Evolutionary conservation across 2,797 vertebrate species (phyloP), one percentile per base, ranked within the genome.

Genomic region (Malurus splendens): DNA sequence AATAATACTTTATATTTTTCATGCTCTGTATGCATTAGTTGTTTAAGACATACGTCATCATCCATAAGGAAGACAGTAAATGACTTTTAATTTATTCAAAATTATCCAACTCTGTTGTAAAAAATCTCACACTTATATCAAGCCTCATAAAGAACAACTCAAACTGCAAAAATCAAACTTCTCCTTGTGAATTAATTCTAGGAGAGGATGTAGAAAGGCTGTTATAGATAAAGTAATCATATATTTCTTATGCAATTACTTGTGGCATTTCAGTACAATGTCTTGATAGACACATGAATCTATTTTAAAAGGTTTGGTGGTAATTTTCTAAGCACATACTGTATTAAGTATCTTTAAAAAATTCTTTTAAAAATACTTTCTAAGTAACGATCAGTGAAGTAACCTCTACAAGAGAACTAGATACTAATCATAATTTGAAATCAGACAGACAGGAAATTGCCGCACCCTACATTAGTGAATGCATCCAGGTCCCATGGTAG

Each of bases 391-490:
- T 51, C 18, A 87, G 55, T 56, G 62, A 86, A 90, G 62, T 32
- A 90, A 83, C 22, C 27, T 89, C 59, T 45, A 36, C 33, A 78
- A 81, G 17, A 90, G 62, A 86, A 59, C 18, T 12, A 75, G 62
- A 90, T 92, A 27, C 51, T 87, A 81, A 94, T 78, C 73, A 41
- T 55, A 77, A 81, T 78, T 75, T 83, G 70, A 86, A 90, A 89
- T 93, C 80, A 93, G 91, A 74, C 85, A 91, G 89, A 85, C 87
- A 68, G 94, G 94, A 95, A 95, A 93, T 90, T 41, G 73, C 87
- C 92, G 12, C 94, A 93, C 92, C 94, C 92, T 65, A 52, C n/a
- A 25, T 77, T 65, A 93, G 87, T 55, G 67, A 94, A 78, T 48
- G 73, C 82, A 95, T 94, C 87, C 70, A 94, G 85, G 66, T 94